phyloP scores from a whole-genome alignment of 2,797 vertebrate species.

The Falco concolor region DNA sequence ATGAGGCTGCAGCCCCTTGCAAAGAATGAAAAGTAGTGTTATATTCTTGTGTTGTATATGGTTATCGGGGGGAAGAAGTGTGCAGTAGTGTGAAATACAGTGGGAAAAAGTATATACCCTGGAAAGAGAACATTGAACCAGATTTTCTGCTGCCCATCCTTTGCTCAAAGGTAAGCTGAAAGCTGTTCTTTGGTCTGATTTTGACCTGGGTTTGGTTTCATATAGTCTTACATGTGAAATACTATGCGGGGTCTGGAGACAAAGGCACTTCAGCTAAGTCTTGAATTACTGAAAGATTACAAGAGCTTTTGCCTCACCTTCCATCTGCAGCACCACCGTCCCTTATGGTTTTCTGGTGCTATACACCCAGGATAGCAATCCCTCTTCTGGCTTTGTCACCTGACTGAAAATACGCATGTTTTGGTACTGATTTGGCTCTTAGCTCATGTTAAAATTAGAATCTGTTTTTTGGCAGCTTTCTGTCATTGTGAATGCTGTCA shows the following conservation, averaged over 20 bases:
- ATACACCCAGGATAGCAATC: neutral
- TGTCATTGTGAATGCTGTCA: neutral
- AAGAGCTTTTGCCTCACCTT: neutral
- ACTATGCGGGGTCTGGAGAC: neutral
- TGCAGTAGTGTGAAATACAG: neutral
- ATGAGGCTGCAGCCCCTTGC: neutral
- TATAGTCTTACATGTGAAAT: neutral
- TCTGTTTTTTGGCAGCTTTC: neutral
- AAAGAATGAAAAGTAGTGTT: neutral
- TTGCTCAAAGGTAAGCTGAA: neutral
- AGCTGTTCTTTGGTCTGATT: neutral
- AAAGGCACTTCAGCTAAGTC: neutral
- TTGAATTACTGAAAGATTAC: neutral
- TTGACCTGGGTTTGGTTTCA: neutral
- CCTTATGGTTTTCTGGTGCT: neutral
- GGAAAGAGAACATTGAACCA: neutral
- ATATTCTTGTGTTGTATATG: neutral
- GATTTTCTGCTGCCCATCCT: neutral
- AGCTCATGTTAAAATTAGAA: neutral
- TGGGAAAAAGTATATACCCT: neutral
- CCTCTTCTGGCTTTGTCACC: neutral
- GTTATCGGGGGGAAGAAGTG: rapidly evolving
- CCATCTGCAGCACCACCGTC: neutral
- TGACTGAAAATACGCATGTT: neutral
- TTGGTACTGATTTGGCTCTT: neutral